Evolutionary conservation across 2,797 vertebrate species (phyloP), one percentile per base, ranked within the genome.

Genomic region (Sitta carolinensis): DNA sequence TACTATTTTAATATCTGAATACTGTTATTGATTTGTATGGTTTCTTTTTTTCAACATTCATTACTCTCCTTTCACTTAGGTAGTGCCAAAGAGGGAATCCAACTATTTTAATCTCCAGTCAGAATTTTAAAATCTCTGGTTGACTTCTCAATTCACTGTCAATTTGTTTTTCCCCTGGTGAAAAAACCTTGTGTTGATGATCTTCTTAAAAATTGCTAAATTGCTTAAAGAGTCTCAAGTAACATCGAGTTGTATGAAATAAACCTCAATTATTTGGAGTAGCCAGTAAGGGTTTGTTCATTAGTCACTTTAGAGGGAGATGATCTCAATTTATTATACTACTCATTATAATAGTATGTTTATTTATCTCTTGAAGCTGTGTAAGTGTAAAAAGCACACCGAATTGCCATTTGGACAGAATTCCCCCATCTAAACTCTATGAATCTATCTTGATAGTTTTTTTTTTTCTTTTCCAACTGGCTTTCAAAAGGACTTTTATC

Each of bases 1-100:
- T 86, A 79, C 22, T 74, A 55, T 92, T 95, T 88, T 79, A 88
- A 67, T 93, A 79, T 70, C 16, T 74, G 38, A 84, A 63, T 92
- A 47, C 7, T 61, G 26, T 20, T 82, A 54, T 90, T 93, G 67
- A 84, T 84, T 62, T 9, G 4, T 76, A 67, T 67, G 3, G 3
- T 79, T 66, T 5, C 3, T n/a, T 55, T 84, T 58, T 82, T 82
- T 30, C 22, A 57, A 15, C 11, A 12, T 12, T 79, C 42, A 26
- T 75, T 86, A 45, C 4, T 84, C 29, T 73, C 23, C 43, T 93
- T 92, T 45, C 50, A 43, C 34, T 81, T 75, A 17, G 10, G 8
- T 43, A 66, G 10, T 63, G 32, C 34, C 12, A 32, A 59, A 66
- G n/a, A 73, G 21, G 7, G 7, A 4, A 18, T 78, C 15, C 34